Base-by-base conservation (phyloP, 2,888 invertebrate genomes). In the Rhingia campestris region DNA sequence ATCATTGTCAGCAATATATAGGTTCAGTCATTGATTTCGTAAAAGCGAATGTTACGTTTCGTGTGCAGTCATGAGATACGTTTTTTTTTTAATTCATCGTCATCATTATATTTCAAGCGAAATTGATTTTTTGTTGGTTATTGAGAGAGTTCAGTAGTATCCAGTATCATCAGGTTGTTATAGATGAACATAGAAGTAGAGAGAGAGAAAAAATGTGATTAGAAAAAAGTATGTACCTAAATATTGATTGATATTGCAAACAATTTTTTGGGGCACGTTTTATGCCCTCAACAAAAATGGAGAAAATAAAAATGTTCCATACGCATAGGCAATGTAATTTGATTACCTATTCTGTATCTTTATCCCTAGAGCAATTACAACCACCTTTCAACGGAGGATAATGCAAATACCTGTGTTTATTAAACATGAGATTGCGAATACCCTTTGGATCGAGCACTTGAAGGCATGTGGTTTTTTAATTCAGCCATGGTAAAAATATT, bases 331-430 rank as follows among this genome's bases (percentile, higher is more conserved):
- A 72, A 58, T 64, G 79, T 63, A 80, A 80, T 80, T 80, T 67
- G 61, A 69, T 80, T 80, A 69, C 74, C 59, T 67, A 2, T 2
- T 22, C 22, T 22, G 22, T 22, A 22, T 22, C 22, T 22, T 22
- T 74, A 39, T 51, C 30, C 64, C 56, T 22, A 41, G 58, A 49
- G 53, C 49, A 43, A 74, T 43, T 45, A 63, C 22, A 64, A 45
- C 67, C 61, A 63, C 51, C 67, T 51, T 63, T 73, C 67, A 22
- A 22, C 10, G 37, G 53, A 22, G 66, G 81, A 67, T 61, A 66
- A 81, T 61, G 66, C 54, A 72, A 73, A 67, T 67, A 82, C 82
- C 79, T 82, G 79, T 82, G 79, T 82, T 82, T 82, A 82, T 82
- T 79, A 77, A 79, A 76, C 63, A 77, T 49, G 45, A 69, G 59